Percentiles rank a stretch among this genome's conserved stretches.
Evolutionary conservation across 2,888 invertebrate genomes (phyloP).

Genomic region (Minunthozetes semirufus): DNA sequence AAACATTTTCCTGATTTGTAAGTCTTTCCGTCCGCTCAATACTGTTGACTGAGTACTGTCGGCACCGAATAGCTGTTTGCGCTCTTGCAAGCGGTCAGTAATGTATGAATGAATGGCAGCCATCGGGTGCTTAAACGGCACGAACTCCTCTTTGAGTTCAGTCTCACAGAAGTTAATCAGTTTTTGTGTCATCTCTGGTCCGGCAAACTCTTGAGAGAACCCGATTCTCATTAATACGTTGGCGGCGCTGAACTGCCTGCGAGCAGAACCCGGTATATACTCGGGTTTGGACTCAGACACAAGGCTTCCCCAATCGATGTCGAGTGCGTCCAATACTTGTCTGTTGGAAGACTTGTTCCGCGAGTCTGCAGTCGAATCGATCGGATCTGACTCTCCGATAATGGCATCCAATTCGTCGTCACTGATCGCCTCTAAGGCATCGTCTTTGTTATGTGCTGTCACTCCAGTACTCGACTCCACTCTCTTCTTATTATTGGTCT

Average conservation of each 20-base stretch:
- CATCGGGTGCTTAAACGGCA: slow-evolving; percentile 43
- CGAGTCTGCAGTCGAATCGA: slow-evolving; percentile 57
- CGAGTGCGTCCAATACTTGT: slow-evolving; percentile 79
- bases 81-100: slow-evolving; percentile 45
- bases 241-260: slow-evolving; percentile 72
- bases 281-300: slow-evolving; percentile 47
- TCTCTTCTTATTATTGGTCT: slow-evolving; percentile 60
- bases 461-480: not conserved
- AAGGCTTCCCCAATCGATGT: slow-evolving; percentile 89
- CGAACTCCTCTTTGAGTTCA: slow-evolving; percentile 43
- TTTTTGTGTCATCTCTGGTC: slow-evolving; percentile 56
- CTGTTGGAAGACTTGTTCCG: slow-evolving; percentile 39
- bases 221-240: slow-evolving; percentile 72
- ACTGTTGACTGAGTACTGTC: slow-evolving; percentile 69
- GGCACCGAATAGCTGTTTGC: slow-evolving; percentile 57
- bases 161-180: slow-evolving; percentile 45
- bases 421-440: slow-evolving; percentile 41
- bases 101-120: slow-evolving; percentile 46
- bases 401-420: slow-evolving; percentile 42
- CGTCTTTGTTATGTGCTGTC: slow-evolving; percentile 60
- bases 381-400: slow-evolving; percentile 67
- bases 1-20: slow-evolving; percentile 59
- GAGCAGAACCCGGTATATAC: slow-evolving; percentile 55
- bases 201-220: slow-evolving; percentile 69
- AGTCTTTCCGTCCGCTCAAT: slow-evolving; percentile 68